phyloP scores from a whole-genome alignment of 2,888 invertebrate species.

The Sphaeridia pumilis region DNA sequence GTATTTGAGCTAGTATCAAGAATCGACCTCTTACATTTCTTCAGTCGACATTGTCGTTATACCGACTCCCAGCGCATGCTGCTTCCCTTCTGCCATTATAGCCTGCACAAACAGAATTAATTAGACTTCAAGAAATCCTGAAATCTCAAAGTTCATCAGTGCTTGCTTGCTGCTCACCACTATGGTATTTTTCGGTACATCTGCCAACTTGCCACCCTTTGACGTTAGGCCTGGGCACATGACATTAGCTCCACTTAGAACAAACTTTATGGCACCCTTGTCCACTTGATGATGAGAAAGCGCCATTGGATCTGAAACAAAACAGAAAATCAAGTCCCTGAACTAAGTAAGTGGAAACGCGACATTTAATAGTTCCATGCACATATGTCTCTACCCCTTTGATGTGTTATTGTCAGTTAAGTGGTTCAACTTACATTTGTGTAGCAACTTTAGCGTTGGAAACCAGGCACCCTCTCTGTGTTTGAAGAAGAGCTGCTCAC shows the following conservation, averaged over 20 bases:
- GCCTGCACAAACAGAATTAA: constrained; percentile 50
- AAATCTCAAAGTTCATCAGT: background rate
- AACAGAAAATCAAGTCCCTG: background rate
- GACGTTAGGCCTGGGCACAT: constrained; percentile 99
- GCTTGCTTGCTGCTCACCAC: constrained; percentile 45
- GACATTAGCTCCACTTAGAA: constrained; percentile 96
- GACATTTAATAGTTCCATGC: no score
- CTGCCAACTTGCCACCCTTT: constrained; percentile 87
- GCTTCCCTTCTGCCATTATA: constrained; percentile 97
- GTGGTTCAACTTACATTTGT: constrained; percentile 65
- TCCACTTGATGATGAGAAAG: constrained; percentile 92
- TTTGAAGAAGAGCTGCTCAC: constrained; percentile 88
- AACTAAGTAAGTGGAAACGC: background rate
- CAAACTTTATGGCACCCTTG: constrained; percentile 96
- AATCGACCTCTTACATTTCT: constrained; percentile 75
- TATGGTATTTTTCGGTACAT: constrained; percentile 69
- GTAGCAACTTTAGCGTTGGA: constrained; percentile 84
- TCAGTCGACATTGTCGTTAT: constrained; percentile 80
- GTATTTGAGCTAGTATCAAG: no score
- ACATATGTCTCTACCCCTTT: constrained; percentile 6
- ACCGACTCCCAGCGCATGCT: constrained; percentile 92
- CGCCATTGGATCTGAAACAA: constrained; percentile 71
- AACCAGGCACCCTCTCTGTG: constrained; percentile 93
- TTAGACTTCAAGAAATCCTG: no score
- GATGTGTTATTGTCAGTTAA: constrained; percentile 11